Base-by-base conservation (phyloP, 2,113 vertebrate genomes). In the Lampris megalopsis region DNA sequence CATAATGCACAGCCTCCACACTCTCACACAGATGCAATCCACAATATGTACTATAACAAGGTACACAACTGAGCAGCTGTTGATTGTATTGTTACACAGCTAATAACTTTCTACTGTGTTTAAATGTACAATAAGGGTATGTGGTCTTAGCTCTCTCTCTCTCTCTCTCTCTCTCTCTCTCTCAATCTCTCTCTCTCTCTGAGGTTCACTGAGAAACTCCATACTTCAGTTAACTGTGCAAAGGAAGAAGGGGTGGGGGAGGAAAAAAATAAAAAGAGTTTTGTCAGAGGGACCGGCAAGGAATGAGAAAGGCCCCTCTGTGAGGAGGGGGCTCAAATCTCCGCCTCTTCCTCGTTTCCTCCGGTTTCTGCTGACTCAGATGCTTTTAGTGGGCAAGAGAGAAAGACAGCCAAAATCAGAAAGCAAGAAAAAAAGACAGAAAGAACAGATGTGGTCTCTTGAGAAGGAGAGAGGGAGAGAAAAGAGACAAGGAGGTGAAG, bases 341-440 rank as follows among this genome's bases (percentile, higher is more conserved):
- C 64, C 73, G 24, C 24, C 24, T 74, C 79, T 77, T 81, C 53
- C 70, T 77, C 41, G 0, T 76, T 75, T 86, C 82, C 83, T 90
- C 86, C 64, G 66, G 74, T 90, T 92, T 91, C 89, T 93, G 92
- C 92, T 93, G 92, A 93, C 89, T 92, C 82, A 90, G 80, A 59
- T 37, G 67, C 82, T 85, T 88, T 86, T 62, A 60, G 65, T 41
- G 66, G 73, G 61, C 3, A 3, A 59, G 77, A 73, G 50, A 13
- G 38, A 73, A 49, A 13, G 38, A 76, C 71, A 82, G 77, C 37
- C 54, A 73, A 76, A 73, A 58, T 60, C 9, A 71, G 75, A 52
- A 66, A 56, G 48, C 4, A 64, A 41, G 68, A 71, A 75, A 60
- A 79, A 42, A 73, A 61, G 79, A 79, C 73, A 84, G 71, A 89